Percentiles rank a stretch among this genome's conserved stretches.
These are phyloP conservation scores for Heterodera carotae DNA, from an alignment of 1,140 invertebrate species.

Conservation along the genomic window DNA sequence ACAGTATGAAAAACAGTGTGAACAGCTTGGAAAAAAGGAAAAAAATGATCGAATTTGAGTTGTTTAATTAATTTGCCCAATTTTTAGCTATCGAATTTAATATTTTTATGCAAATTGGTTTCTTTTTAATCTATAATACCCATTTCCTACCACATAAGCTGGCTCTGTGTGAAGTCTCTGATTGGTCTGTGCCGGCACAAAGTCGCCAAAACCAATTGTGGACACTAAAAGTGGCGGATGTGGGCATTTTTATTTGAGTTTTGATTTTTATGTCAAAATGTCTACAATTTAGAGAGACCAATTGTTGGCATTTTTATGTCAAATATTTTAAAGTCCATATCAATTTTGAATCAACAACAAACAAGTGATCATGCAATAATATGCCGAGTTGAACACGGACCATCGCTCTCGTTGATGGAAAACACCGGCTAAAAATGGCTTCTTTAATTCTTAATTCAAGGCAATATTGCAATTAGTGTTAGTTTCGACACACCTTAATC, in stretches of 20 bases:
- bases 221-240: conserved; percentile 41
- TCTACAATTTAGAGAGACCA: too few species aligned
- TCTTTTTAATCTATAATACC: too few species aligned
- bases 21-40: conserved; percentile 72
- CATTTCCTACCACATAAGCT: conserved; percentile 76
- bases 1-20: conserved; percentile 95
- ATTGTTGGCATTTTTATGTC: background rate
- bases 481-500: too few species aligned
- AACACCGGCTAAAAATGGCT: conserved; percentile 50
- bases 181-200: conserved; percentile 78
- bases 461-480: too few species aligned
- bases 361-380: conserved; percentile 97
- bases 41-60: too few species aligned
- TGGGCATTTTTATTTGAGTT: too few species aligned
- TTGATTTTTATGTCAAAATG: too few species aligned
- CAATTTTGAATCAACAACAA: conserved; percentile 70
- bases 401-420: conserved; percentile 80
- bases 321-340: background rate
- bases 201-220: conserved; percentile 71
- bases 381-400: conserved; percentile 96
- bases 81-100: too few species aligned
- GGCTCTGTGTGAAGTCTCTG: conserved; percentile 88
- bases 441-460: background rate
- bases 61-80: too few species aligned
- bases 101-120: too few species aligned